These are phyloP conservation scores for Leptinotarsa peninsularis DNA, from an alignment of 2,888 invertebrate species.

Conservation along the genomic window DNA sequence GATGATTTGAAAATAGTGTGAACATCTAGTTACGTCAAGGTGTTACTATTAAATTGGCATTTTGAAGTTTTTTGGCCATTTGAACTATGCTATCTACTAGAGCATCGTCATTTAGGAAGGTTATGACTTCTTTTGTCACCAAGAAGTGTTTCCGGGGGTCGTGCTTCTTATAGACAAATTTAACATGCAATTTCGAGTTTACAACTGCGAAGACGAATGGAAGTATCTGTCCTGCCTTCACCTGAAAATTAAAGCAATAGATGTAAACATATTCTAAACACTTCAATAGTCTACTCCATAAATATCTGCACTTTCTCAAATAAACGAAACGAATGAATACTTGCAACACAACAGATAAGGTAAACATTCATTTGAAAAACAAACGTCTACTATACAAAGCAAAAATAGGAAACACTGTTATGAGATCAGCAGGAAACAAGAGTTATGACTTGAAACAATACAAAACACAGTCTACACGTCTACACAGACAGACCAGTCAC, in stretches of 20 bases:
- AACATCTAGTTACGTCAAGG: not conserved
- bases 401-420: no score
- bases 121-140: conserved; percentile 55
- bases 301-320: no score
- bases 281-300: no score
- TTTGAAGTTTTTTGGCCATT: conserved; percentile 58
- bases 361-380: no score
- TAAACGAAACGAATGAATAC: no score
- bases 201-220: conserved; percentile 58
- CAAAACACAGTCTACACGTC: no score
- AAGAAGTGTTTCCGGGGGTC: conserved; percentile 39
- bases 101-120: conserved; percentile 60
- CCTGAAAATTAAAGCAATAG: conserved; percentile 26
- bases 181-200: conserved; percentile 60
- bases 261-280: not conserved
- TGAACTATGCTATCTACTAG: conserved; percentile 56
- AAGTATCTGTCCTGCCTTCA: conserved; percentile 40
- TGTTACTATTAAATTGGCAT: conserved; percentile 58
- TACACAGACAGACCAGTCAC: no score
- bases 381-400: no score
- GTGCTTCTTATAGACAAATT: conserved; percentile 54
- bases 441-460: no score
- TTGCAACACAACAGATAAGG: no score
- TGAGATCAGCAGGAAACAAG: no score
- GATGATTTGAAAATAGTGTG: conserved; percentile 10